These are phyloP conservation scores for Podargus strigoides DNA, from an alignment of 2,797 vertebrate species.

Conservation along the genomic window DNA sequence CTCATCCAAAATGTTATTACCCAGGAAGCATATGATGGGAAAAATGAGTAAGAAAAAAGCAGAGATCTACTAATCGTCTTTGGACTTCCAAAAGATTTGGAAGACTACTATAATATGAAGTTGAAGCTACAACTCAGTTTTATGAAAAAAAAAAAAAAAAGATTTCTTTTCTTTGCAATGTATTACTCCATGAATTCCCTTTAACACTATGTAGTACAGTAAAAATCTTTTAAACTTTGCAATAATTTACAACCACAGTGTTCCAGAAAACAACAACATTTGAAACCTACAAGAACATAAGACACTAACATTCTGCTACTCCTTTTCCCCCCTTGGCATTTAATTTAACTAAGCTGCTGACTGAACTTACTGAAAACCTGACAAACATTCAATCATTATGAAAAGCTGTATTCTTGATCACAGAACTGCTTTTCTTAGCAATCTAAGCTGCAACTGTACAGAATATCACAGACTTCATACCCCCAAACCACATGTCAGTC, in stretches of 20 bases:
- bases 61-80: not conserved
- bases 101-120: not conserved
- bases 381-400: not conserved
- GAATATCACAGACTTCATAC: not conserved
- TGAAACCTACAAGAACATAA: not conserved
- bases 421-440: not conserved
- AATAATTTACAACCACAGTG: not conserved
- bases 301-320: not conserved
- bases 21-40: not conserved
- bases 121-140: not conserved
- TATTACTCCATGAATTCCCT: not conserved
- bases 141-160: not conserved
- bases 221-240: not conserved
- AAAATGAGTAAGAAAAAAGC: not conserved
- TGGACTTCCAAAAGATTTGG: not conserved
- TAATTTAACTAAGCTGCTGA: not conserved
- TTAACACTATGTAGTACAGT: not conserved
- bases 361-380: not conserved
- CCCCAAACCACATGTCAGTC: not conserved
- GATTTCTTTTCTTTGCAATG: not conserved
- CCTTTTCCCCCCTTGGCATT: not conserved
- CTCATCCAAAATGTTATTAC: not conserved
- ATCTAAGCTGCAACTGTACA: not conserved
- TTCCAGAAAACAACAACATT: not conserved
- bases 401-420: not conserved